phyloP scores from a whole-genome alignment of 2,888 invertebrate species.

The Ichneumoninae sp. region DNA sequence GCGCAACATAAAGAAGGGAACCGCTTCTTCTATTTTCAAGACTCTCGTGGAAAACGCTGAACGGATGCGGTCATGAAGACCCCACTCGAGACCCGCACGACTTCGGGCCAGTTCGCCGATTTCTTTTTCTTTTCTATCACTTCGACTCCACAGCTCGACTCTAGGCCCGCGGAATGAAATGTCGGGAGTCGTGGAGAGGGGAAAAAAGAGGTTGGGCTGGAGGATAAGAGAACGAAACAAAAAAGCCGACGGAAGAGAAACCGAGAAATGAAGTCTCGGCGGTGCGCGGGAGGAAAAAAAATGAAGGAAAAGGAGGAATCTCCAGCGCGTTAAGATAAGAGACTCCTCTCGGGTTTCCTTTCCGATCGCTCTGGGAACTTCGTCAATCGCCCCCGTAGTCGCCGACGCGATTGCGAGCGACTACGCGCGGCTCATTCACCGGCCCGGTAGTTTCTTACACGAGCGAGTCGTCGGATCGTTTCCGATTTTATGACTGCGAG shows the following conservation, averaged over 20 bases:
- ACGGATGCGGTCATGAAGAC: slow-evolving; percentile 34
- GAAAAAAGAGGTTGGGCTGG: neutral
- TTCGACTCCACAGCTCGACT: neutral
- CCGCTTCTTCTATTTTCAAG: slow-evolving; percentile 20
- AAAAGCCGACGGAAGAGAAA: slow-evolving; percentile 7
- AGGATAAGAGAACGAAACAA: slow-evolving; percentile 19
- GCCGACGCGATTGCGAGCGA: slow-evolving; percentile 18
- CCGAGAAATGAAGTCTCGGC: slow-evolving; percentile 9
- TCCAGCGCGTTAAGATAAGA: slow-evolving; percentile 54
- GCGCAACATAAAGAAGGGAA: slow-evolving; percentile 41
- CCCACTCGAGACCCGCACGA: slow-evolving; percentile 54
- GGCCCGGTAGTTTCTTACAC: slow-evolving; percentile 50
- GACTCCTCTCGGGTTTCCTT: slow-evolving; percentile 42
- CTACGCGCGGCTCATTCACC: slow-evolving; percentile 33
- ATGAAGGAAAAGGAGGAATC: slow-evolving; percentile 48
- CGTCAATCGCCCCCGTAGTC: slow-evolving; percentile 36
- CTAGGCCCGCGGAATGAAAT: slow-evolving; percentile 50
- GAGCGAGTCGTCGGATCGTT: slow-evolving; percentile 22
- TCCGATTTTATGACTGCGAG: slow-evolving; percentile 42
- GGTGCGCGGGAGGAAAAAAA: slow-evolving; percentile 9
- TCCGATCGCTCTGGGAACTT: slow-evolving; percentile 45
- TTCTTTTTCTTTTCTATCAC: slow-evolving; percentile 33
- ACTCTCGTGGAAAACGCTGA: slow-evolving; percentile 21
- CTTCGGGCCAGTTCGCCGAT: slow-evolving; percentile 31
- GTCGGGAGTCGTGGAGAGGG: slow-evolving; percentile 46